Evolutionary conservation across 2,797 vertebrate species (phyloP), one percentile per base, ranked within the genome.

Genomic region (Tiaroga cobitis): DNA sequence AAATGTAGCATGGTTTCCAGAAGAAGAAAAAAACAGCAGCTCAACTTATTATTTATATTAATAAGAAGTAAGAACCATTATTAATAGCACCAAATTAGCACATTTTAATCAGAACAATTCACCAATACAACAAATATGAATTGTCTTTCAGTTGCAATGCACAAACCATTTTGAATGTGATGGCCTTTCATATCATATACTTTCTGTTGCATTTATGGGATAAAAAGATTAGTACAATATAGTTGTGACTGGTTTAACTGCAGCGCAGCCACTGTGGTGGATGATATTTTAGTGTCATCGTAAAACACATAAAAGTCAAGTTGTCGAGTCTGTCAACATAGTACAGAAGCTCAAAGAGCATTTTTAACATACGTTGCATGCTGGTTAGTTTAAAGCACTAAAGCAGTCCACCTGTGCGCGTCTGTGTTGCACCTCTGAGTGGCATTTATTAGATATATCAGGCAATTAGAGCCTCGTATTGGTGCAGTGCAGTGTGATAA

Each of bases 231-330:
- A 32, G 68, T 59, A 16, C 51, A 75, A 65, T 37, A 11, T 5
- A 29, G 59, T 68, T 67, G 41, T 76, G 73, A 54, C 59, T 39
- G 32, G 5, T 26, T 37, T 77, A 18, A 84, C 63, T 46, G 49
- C 49, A n/a, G 32, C 26, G 49, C 49, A n/a, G 32, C 26, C 37
- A 8, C 16, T 18, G 26, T 16, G 61, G 18, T 65, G 8, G 32
- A 43, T 69, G 7, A 69, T 69, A 69, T 84, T 76, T 77, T 41
- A 76, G 73, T 78, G 63, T 78, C 37, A 1, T 69, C 46, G 46
- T 77, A 84, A 84, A 84, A 76, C n/a, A 67, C 82, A 84, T 54
- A 69, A 78, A 68, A 82, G 54, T 61, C 5, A 49, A 83, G 73
- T 29, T 32, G 63, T 84, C 49, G 13, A 56, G 46, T 69, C 74